Conservation (phyloP, 35 echinoderm and acorn worm species). For the Nesometra sesokonis region DNA sequence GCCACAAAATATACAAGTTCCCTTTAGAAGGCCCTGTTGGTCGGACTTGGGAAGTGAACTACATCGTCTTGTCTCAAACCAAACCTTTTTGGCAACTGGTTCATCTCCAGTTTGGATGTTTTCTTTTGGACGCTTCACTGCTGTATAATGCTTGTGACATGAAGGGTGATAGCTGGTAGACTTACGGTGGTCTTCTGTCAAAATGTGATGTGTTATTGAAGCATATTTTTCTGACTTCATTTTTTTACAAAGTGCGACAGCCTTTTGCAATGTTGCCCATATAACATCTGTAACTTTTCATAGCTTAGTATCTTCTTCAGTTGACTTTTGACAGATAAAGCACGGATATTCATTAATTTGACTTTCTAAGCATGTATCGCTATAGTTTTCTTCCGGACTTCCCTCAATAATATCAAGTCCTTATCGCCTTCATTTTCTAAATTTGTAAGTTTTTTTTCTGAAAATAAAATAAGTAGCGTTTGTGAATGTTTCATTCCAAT, state of each 20-base stretch:
- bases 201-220: slow-evolving; percentile 31
- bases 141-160: slow-evolving; percentile 55
- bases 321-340: slow-evolving; percentile 30
- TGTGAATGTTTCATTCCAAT: too few species aligned
- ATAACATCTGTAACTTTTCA: slow-evolving; percentile 17
- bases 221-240: slow-evolving; percentile 46
- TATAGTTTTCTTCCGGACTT: too few species aligned
- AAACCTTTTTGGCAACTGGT: slow-evolving; percentile 9
- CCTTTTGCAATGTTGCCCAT: slow-evolving; percentile 36
- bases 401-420: too few species aligned
- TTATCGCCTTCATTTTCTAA: too few species aligned
- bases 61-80: slow-evolving; percentile 32
- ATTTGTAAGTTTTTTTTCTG: too few species aligned
- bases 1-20: slow-evolving; percentile 44
- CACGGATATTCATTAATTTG: too few species aligned
- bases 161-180: slow-evolving; percentile 10
- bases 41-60: slow-evolving; percentile 46
- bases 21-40: slow-evolving; percentile 46
- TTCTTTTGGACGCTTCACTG: slow-evolving; percentile 44
- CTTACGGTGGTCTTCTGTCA: background rate
- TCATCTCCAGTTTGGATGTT: slow-evolving; percentile 10
- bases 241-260: slow-evolving; percentile 12
- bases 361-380: too few species aligned
- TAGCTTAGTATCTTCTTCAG: slow-evolving; percentile 24
- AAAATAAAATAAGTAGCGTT: too few species aligned